Base-by-base conservation (phyloP, 2,888 invertebrate genomes). In the Clunio marinus region DNA sequence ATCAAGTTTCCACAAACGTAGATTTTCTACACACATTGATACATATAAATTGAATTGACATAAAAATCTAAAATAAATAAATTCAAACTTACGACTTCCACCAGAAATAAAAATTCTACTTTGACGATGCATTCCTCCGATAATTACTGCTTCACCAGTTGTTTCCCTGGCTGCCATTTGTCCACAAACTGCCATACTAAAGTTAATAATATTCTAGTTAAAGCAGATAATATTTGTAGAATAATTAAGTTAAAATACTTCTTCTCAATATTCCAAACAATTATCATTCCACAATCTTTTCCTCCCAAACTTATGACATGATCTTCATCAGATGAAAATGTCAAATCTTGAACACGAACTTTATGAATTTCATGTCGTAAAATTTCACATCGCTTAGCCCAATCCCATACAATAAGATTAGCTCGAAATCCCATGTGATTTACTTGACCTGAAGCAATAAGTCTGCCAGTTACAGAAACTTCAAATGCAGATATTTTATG, bases 391-490 rank as follows among this genome's bases (percentile, higher is more conserved):
- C 83, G 84, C 62, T 81, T 83, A 13, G 85, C 81, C 75, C 88
- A 95, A 75, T 93, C 86, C 96, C 96, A 96, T 15, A 96, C 78
- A 71, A 93, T 93, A 0, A 92, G 88, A 69, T 86, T 84, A 0
- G 95, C 87, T 77, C 90, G 91, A 76, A 94, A 95, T 2, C 96
- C 96, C 77, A 93, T 90, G 75, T 93, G 90, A 75, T 91, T 95
- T 2, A 63, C 25, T 20, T 66, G 66, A 55, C 66, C 66, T 3
- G 51, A 51, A 2, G 66, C 66, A 24, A 66, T 20, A 3, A 51
- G 20, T 32, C 55, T 35, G 28, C 68, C 68, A 22, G 78, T 80
- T 0, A 82, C 81, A 8, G 96, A 95, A 10, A 93, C 77, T 59
- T 88, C 88, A 22, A 93, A 80, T 1, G 90, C 84, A 0, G 91